phyloP scores from a whole-genome alignment of 1,140 invertebrate species.

The Gerris buenoi region DNA sequence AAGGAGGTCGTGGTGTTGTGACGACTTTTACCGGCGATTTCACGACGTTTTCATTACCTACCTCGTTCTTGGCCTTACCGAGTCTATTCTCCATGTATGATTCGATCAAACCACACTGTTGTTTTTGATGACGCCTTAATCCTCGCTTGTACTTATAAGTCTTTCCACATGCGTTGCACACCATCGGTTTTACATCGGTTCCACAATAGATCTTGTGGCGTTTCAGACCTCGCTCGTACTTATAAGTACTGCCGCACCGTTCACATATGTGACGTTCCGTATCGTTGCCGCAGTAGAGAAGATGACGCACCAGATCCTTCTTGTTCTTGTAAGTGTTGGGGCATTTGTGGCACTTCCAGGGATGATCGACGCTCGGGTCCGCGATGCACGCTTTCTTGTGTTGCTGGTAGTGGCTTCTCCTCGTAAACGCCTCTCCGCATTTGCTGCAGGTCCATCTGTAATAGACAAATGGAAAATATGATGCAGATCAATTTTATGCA shows the following conservation, averaged over 20 bases:
- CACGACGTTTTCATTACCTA: too few species aligned
- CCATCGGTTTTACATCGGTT: constrained; percentile 8
- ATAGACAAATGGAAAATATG: too few species aligned
- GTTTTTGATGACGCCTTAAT: constrained; percentile 32
- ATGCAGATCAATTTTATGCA: too few species aligned
- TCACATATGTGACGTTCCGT: constrained; percentile 13
- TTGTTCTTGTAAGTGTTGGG: constrained; percentile 14
- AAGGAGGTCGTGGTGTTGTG: too few species aligned
- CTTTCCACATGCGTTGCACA: constrained; percentile 21
- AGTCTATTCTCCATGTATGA: background rate
- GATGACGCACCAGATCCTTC: constrained; percentile 11
- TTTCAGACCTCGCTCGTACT: constrained; percentile 34
- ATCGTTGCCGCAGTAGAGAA: constrained; percentile 11
- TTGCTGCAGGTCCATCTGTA: constrained; percentile 6
- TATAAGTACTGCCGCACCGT: constrained; percentile 25
- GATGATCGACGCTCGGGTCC: constrained; percentile 5
- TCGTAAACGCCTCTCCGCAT: constrained; percentile 9
- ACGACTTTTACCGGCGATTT: too few species aligned
- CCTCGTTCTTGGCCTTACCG: too few species aligned
- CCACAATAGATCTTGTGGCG: constrained; percentile 27
- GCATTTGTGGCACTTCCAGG: constrained; percentile 8
- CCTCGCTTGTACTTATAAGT: constrained; percentile 33
- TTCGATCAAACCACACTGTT: background rate
- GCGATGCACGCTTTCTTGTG: constrained; percentile 5
- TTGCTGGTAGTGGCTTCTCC: background rate